Conservation (phyloP, 2,888 invertebrate genomes). For the Hesperia comma region DNA sequence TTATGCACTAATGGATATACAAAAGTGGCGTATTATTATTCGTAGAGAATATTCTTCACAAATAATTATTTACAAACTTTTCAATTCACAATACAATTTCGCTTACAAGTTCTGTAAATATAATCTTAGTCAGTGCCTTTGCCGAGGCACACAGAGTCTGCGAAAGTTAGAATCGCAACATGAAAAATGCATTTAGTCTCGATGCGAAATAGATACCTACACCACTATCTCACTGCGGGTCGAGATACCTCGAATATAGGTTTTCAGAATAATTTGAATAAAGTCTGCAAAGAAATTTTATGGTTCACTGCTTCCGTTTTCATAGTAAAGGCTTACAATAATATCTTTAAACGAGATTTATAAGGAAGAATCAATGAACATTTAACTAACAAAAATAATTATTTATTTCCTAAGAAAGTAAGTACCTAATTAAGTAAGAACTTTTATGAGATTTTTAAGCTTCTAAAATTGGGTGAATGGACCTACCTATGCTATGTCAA, state of each 20-base stretch:
- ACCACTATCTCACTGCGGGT: conserved; percentile 18
- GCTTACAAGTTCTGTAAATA: background rate
- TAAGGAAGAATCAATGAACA: background rate
- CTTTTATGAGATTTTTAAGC: no score
- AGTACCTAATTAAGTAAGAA: no score
- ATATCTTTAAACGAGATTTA: background rate
- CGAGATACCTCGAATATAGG: conserved; percentile 5
- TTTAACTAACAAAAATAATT: no score
- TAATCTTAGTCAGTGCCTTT: conserved; percentile 2
- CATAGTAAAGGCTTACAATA: background rate
- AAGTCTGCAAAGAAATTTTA: background rate
- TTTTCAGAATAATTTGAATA: conserved; percentile 4
- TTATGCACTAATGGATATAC: background rate
- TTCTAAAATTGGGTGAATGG: no score
- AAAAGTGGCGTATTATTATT: background rate
- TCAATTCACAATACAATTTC: background rate
- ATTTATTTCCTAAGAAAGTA: no score
- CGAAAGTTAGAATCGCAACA: conserved; percentile 69
- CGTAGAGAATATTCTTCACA: background rate
- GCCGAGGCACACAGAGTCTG: conserved; percentile 7
- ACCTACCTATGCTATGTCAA: no score
- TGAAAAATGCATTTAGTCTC: conserved; percentile 80
- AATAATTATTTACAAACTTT: background rate
- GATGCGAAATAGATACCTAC: conserved; percentile 51
- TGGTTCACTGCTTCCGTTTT: background rate